These are phyloP conservation scores for Vanessa tameamea DNA, from an alignment of 1,140 invertebrate species.

Conservation along the genomic window DNA sequence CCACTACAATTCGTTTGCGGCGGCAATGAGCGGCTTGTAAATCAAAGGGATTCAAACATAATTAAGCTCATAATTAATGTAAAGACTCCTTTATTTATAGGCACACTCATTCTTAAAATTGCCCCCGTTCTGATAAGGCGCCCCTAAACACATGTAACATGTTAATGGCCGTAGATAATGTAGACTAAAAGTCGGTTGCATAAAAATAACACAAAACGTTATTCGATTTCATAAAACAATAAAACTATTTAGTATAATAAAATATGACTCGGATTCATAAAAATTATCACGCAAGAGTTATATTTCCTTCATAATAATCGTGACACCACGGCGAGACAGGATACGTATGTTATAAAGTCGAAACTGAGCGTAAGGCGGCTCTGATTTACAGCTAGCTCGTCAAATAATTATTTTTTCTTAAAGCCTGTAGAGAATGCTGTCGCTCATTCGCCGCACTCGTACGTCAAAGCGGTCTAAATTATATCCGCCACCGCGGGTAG, in stretches of 20 bases:
- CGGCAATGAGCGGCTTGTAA: conserved; percentile 75
- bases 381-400: conserved; percentile 64
- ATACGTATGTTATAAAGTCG: conserved; percentile 58
- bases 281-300: conserved; percentile 61
- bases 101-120: conserved; percentile 75
- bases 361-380: conserved; percentile 43
- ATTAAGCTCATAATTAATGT: conserved; percentile 80
- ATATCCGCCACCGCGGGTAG: conserved; percentile 48
- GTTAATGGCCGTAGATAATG: conserved; percentile 64
- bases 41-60: conserved; percentile 79
- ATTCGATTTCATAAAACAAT: conserved; percentile 44
- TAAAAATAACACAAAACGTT: conserved; percentile 42
- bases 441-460: not conserved
- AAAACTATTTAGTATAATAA: conserved; percentile 38
- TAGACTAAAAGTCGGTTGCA: conserved; percentile 37
- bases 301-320: conserved; percentile 66
- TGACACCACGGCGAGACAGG: conserved; percentile 58
- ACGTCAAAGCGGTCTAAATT: conserved; percentile 26
- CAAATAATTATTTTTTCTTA: conserved; percentile 11
- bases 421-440: not conserved
- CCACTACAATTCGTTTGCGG: conserved; percentile 76
- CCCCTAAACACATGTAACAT: conserved; percentile 69
- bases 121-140: conserved; percentile 69
- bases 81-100: conserved; percentile 78
- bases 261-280: conserved; percentile 53